Evolutionary conservation across 2,888 invertebrate genomes (phyloP).

Genomic region (Tachina grossa): DNA sequence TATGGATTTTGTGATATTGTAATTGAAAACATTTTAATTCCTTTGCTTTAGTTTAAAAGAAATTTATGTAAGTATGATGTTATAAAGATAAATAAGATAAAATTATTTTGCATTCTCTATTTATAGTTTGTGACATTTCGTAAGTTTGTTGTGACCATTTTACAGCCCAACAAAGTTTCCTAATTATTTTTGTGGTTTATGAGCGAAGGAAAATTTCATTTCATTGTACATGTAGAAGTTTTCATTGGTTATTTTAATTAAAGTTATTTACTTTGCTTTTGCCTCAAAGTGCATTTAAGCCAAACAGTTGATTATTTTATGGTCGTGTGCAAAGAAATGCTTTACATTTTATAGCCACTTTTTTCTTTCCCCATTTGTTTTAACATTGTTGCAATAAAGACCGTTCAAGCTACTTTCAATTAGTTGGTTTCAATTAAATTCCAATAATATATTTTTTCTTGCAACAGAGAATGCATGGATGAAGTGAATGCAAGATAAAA

Average conservation of each 20-base stretch:
- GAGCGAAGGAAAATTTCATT: background rate
- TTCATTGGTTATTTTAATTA: conserved; percentile 27
- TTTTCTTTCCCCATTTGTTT: background rate
- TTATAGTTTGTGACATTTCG: no score
- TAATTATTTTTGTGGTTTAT: background rate
- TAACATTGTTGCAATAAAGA: conserved; percentile 21
- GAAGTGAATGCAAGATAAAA: background rate
- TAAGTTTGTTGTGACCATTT: no score
- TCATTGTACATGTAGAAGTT: background rate
- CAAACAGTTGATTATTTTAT: conserved; percentile 5
- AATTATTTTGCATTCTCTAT: no score
- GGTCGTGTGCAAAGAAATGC: background rate
- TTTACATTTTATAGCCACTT: background rate
- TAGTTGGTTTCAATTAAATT: conserved; percentile 45
- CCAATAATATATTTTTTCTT: background rate
- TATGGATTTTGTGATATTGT: no score
- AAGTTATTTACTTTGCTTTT: background rate
- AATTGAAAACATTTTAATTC: no score
- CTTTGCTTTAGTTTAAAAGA: no score
- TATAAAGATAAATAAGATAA: no score
- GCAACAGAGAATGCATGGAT: background rate
- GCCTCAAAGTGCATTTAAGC: background rate
- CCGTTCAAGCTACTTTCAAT: conserved; percentile 49
- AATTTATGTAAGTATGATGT: no score
- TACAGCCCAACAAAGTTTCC: background rate